Evolutionary conservation across 2,888 invertebrate genomes (phyloP), one percentile per base, ranked within the genome.

Genomic region (Suillia variegata): DNA sequence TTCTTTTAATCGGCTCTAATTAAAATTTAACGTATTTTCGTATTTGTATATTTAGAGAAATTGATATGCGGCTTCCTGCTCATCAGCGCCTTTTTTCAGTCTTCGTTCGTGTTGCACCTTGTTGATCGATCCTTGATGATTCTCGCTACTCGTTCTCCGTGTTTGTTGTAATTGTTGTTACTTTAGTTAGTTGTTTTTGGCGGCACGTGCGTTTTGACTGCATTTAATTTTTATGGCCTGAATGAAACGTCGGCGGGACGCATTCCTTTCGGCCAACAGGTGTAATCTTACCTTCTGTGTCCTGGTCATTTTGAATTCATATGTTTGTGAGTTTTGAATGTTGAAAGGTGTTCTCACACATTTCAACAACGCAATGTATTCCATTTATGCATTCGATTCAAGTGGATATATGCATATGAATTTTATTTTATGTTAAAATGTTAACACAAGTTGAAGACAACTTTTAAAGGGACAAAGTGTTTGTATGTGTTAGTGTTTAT

Each of bases 341-440:
- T n/a, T 45, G 47, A 58, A 58, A 58, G 57, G 57, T 58, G 57
- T 58, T 58, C 51, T 51, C 26, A 45, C 52, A 52, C 52, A 52
- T 52, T n/a, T 51, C 24, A 51, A 54, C 53, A 53, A 53, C 48
- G 26, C 10, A 26, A 10, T 26, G 26, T 58, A n/a, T 45, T 58
- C 53, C 45, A 53, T 52, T 58, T 58, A 48, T 58, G 54, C 54
- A 54, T 24, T 47, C 34, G 26, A 10, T 31, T 54, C n/a, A n/a
- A n/a, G n/a, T n/a, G n/a, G n/a, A n/a, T n/a, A n/a, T n/a, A n/a
- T n/a, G n/a, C n/a, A n/a, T n/a, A n/a, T n/a, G n/a, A n/a, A n/a
- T n/a, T n/a, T n/a, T n/a, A n/a, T n/a, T n/a, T n/a, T n/a, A n/a
- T n/a, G n/a, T n/a, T n/a, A n/a, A n/a, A n/a, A n/a, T n/a, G n/a